Conservation (phyloP, 2,113 vertebrate genomes). For the Hippocampus mohnikei region DNA sequence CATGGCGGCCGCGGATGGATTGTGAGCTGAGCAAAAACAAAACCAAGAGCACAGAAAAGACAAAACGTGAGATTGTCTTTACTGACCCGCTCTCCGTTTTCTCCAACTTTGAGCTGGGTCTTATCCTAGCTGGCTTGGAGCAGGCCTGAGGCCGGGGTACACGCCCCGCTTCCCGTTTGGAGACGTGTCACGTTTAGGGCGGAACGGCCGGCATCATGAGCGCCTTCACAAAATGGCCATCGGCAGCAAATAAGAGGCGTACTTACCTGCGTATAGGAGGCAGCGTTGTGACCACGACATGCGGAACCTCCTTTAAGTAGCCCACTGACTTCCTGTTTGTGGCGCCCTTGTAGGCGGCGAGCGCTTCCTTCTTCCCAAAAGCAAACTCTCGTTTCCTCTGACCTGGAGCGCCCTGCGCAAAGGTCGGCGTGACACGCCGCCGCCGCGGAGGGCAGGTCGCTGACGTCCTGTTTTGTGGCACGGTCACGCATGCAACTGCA, state of each 20-base stretch:
- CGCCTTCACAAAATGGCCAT: too few relatives aligned
- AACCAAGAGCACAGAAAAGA: not conserved
- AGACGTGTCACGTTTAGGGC: too few relatives aligned
- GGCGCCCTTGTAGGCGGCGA: not conserved
- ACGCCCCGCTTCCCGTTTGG: too few relatives aligned
- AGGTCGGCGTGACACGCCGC: conserved; percentile 29
- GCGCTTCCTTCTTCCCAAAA: not conserved
- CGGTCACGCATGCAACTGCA: too few relatives aligned
- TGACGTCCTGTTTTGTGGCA: conserved; percentile 19
- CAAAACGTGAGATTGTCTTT: too few relatives aligned
- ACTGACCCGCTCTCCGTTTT: too few relatives aligned
- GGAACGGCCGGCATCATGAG: too few relatives aligned
- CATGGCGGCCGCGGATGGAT: not conserved
- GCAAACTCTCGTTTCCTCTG: not conserved
- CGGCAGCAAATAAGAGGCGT: too few relatives aligned
- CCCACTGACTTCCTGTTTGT: not conserved
- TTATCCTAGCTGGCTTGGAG: too few relatives aligned
- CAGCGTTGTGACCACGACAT: not conserved
- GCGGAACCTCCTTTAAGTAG: not conserved
- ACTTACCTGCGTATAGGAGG: not conserved
- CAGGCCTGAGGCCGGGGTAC: too few relatives aligned
- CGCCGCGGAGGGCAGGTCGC: not conserved
- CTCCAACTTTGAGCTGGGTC: too few relatives aligned
- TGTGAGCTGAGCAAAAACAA: not conserved
- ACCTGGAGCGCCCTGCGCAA: not conserved